Evolutionary conservation across 2,113 vertebrate genomes (phyloP).

Genomic region (Leptobrachium leishanense): DNA sequence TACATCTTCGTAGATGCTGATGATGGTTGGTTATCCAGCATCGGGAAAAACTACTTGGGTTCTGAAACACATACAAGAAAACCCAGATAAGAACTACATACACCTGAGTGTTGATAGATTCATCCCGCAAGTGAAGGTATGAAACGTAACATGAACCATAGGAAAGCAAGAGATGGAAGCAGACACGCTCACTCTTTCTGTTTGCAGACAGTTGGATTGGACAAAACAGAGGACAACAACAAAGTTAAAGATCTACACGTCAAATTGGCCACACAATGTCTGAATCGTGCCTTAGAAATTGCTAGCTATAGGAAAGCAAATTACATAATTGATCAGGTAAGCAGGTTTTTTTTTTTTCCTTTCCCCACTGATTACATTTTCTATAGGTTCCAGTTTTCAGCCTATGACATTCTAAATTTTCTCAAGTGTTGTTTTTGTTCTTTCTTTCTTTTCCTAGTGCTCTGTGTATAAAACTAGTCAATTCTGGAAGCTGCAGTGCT

Average conservation of each 20-base stretch:
- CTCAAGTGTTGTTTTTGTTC: background rate
- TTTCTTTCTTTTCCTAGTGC: conserved; percentile 61
- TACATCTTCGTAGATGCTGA: conserved; percentile 67
- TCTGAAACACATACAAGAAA: conserved; percentile 67
- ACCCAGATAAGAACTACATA: conserved; percentile 76
- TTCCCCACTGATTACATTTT: too few relatives aligned
- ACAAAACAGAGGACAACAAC: conserved; percentile 58
- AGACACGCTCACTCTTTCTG: conserved; percentile 29
- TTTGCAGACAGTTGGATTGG: conserved; percentile 60
- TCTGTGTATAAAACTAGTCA: conserved; percentile 85
- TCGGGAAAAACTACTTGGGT: conserved; percentile 87
- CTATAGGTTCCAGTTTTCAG: too few relatives aligned
- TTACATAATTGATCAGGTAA: conserved; percentile 89
- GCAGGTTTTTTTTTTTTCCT: background rate
- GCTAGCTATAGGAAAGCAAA: conserved; percentile 78
- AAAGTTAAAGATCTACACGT: conserved; percentile 69
- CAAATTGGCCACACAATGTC: conserved; percentile 82
- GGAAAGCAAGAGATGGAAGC: too few relatives aligned
- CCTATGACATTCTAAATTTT: too few relatives aligned
- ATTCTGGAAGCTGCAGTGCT: conserved; percentile 78
- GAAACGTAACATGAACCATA: too few relatives aligned
- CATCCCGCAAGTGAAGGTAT: conserved; percentile 77
- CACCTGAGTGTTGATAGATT: conserved; percentile 78
- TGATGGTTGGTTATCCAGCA: conserved; percentile 87
- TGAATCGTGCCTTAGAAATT: conserved; percentile 80